These are phyloP conservation scores for Acanthisitta chloris DNA, from an alignment of 2,113 vertebrate genomes.

Conservation along the genomic window DNA sequence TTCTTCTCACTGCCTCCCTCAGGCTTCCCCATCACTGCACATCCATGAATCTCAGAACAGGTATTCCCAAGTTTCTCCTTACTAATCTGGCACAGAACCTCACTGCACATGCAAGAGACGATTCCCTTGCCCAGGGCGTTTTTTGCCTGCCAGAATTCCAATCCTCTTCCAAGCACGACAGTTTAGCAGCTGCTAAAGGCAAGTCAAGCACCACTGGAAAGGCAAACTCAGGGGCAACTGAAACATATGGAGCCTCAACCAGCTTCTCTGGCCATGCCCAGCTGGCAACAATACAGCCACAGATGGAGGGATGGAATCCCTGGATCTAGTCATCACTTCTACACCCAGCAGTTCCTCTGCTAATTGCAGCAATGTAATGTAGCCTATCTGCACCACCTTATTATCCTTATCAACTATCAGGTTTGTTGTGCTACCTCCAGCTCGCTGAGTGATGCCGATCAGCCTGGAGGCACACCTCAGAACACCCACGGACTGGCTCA, in stretches of 20 bases:
- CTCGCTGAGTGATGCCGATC: not conserved
- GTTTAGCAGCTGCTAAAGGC: not conserved
- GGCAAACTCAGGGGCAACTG: not conserved
- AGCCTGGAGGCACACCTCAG: not conserved
- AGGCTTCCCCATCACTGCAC: not conserved
- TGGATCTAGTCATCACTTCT: not conserved
- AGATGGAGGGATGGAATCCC: constrained; percentile 5
- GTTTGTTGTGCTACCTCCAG: not conserved
- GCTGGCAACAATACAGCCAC: not conserved
- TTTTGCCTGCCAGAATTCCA: not conserved
- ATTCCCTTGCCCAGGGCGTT: not conserved
- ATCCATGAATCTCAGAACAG: not conserved
- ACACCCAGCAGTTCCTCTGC: not conserved
- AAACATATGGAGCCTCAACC: not conserved
- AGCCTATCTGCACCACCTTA: not conserved
- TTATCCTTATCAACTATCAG: not conserved
- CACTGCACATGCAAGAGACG: not conserved
- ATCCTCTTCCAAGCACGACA: not conserved
- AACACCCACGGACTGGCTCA: not conserved
- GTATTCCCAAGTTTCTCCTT: not conserved
- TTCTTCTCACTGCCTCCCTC: not conserved
- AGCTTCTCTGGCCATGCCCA: not conserved
- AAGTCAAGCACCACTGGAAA: not conserved
- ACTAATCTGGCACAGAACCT: not conserved
- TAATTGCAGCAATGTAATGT: not conserved